Percentiles rank a stretch among this genome's conserved stretches.
Conservation (phyloP, 1,140 invertebrate genomes). For the Bombus pyrosoma region DNA sequence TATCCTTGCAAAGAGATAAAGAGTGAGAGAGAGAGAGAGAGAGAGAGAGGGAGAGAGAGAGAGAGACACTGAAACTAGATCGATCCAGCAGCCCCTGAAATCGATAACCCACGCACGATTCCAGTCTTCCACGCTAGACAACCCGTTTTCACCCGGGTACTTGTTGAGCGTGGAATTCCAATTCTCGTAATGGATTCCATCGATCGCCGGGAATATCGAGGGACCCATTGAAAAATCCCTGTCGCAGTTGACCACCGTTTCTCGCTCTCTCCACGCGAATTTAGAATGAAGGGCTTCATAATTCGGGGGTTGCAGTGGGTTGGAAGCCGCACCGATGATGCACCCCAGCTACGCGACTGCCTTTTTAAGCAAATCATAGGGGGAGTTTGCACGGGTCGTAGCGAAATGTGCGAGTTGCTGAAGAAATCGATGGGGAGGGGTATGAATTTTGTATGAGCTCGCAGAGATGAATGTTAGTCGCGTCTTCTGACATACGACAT, state of each 20-base stretch:
- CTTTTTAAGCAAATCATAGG: conserved; percentile 15
- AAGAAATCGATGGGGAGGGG: not conserved
- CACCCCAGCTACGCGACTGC: not conserved
- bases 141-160: conserved; percentile 5
- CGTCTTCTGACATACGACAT: too few relatives aligned
- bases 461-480: too few relatives aligned
- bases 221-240: conserved; percentile 25
- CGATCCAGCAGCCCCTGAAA: not conserved
- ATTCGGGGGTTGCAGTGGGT: not conserved
- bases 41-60: too few relatives aligned
- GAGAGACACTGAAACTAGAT: not conserved
- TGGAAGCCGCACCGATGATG: not conserved
- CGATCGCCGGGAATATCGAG: not conserved
- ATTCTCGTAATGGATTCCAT: conserved; percentile 49
- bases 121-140: not conserved
- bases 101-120: conserved; percentile 7
- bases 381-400: not conserved
- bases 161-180: conserved; percentile 52
- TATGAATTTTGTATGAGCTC: not conserved
- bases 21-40: too few relatives aligned
- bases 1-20: not conserved
- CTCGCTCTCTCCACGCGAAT: not conserved
- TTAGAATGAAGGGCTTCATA: not conserved
- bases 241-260: not conserved
- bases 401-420: not conserved